Base-by-base conservation (phyloP, 2,113 vertebrate species). In the Petrocephalus microphthalmus region DNA sequence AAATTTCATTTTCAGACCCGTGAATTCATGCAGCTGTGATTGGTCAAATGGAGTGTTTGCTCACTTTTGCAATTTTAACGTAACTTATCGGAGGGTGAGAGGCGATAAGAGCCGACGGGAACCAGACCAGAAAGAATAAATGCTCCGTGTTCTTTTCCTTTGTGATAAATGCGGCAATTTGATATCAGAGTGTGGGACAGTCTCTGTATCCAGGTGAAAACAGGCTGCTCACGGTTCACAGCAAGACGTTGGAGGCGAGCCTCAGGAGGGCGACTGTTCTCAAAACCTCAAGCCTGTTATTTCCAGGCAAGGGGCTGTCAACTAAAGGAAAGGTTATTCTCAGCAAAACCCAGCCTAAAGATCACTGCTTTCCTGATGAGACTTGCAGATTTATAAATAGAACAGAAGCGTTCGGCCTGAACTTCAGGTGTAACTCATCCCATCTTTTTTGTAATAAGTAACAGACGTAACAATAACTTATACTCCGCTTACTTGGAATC, bases 11-110 rank as follows among this genome's bases (percentile, higher is more conserved):
- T 20, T 60, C 85, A 45, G 85, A 64, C 37, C 33, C 56, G 13
- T 86, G 19, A n/a, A n/a, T 8, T 57, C 85, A 57, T 60, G 85
- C 85, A 19, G 54, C 85, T 86, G 85, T 60, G 85, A 86, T 86
- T 57, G 85, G 51, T 60, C 54, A 2, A n/a, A 60, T 45, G 54
- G 56, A 64, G 60, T 22, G 33, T 54, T 45, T 64, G 29, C 57
- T 54, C 33, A 2, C 52, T 20, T 20, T 45, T 22, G 54, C 33
- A 10, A 29, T 64, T 86, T n/a, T 17, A 60, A 11, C 0, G 20
- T 47, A 20, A 47, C 19, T 0, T 86, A 29, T 57, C 15, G 22
- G 10, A 13, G 13, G 54, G 52, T 3, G 17, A 45, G 22, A 33
- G 33, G 60, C 1, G 53, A 25, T 57, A 86, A 86, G 85, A 86